Percentiles rank a stretch among this genome's conserved stretches.
Conservation (phyloP, 2,113 vertebrate genomes). For the Silurus meridionalis region DNA sequence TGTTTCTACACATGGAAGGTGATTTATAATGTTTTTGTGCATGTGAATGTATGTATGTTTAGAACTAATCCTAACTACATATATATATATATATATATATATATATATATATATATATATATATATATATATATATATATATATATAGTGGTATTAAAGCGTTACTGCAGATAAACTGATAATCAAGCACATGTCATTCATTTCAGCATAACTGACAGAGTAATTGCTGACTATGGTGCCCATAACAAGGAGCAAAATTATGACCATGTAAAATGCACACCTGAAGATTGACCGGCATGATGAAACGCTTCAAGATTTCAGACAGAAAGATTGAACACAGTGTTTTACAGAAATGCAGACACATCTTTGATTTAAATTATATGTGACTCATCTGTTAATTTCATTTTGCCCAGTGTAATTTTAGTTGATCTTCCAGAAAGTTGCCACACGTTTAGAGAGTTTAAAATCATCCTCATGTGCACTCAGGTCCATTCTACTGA, state of each 20-base stretch:
- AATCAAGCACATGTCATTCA: neutral
- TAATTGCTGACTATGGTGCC: neutral
- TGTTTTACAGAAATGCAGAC: neutral
- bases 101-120: neutral
- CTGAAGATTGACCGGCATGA: neutral
- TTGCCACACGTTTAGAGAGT: neutral
- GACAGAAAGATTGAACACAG: neutral
- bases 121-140: neutral
- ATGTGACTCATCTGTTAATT: neutral
- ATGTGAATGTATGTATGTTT: neutral
- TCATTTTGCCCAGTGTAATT: neutral
- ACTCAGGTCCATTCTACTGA: neutral
- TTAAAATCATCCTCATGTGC: neutral
- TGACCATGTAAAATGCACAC: neutral
- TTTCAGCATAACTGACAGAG: neutral
- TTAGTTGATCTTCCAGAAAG: neutral
- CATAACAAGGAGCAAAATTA: neutral
- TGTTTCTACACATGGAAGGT: neutral
- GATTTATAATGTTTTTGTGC: neutral
- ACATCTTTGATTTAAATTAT: neutral
- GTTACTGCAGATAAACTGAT: neutral
- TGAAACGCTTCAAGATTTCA: neutral
- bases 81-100: neutral
- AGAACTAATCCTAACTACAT: neutral
- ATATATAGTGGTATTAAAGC: neutral